These are phyloP conservation scores for western clawed frog (Xenopus tropicalis) DNA, from an alignment of 2,113 vertebrate genomes.

Conservation along the genomic window DNA sequence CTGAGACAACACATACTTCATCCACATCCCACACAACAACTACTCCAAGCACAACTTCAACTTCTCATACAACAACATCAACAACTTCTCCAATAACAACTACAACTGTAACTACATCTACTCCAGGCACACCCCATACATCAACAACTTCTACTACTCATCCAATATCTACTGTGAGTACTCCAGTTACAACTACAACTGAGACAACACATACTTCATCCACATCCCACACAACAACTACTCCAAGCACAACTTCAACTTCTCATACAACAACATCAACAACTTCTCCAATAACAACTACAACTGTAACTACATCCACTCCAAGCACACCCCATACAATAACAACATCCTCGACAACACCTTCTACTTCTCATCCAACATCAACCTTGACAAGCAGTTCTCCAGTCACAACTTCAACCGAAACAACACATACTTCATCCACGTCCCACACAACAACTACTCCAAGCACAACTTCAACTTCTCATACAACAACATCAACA, in stretches of 20 bases:
- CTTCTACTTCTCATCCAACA: too few relatives aligned
- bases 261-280: too few relatives aligned
- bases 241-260: neutral
- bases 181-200: neutral
- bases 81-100: neutral
- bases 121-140: neutral
- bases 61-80: neutral
- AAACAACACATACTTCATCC: neutral
- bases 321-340: neutral
- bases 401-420: too few relatives aligned
- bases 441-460: neutral
- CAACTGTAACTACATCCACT: neutral
- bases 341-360: neutral
- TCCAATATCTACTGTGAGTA: neutral
- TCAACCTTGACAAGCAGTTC: too few relatives aligned
- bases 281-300: too few relatives aligned
- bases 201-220: neutral
- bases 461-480: neutral
- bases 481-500: neutral
- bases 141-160: neutral
- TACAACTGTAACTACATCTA: fast-evolving
- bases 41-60: neutral
- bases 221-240: neutral
- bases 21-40: neutral
- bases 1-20: neutral